A percentile compares a stretch with the other conserved stretches of the same genome.
phyloP scores from a whole-genome alignment of 2,888 invertebrate genomes.

The Chelonus formosanus region DNA sequence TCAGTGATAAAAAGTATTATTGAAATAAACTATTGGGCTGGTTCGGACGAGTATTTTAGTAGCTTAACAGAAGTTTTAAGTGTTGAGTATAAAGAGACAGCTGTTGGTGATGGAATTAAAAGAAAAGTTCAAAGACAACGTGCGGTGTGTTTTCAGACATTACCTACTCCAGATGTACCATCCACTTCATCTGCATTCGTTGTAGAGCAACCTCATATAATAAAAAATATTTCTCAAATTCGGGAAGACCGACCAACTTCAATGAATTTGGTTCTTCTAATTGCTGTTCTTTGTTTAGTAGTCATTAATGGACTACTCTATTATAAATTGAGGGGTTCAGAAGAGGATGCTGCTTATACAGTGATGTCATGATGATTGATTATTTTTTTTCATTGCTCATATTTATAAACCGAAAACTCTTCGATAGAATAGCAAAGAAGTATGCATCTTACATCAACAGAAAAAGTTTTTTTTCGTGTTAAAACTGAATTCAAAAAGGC shows the following conservation, averaged over 20 bases:
- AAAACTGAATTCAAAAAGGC: constrained; percentile 57
- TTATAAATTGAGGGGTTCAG: constrained; percentile 81
- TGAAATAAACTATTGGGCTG: constrained; percentile 88
- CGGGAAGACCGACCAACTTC: constrained; percentile 55
- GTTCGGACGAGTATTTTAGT: constrained; percentile 83
- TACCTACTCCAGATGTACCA: constrained; percentile 56
- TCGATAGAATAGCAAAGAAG: constrained; percentile 76
- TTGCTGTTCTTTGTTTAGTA: constrained; percentile 72
- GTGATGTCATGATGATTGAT: constrained; percentile 52
- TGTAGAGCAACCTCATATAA: constrained; percentile 50
- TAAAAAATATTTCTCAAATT: constrained; percentile 40
- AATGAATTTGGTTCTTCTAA: constrained; percentile 68
- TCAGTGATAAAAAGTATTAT: constrained; percentile 91
- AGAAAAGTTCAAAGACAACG: constrained; percentile 71
- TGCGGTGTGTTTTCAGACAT: constrained; percentile 46
- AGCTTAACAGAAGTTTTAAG: constrained; percentile 74
- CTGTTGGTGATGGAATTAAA: constrained; percentile 67
- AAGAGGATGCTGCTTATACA: constrained; percentile 68
- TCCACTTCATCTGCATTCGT: constrained; percentile 51
- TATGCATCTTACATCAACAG: constrained; percentile 69
- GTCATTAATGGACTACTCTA: constrained; percentile 82
- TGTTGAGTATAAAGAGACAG: constrained; percentile 72
- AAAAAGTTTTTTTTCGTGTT: constrained; percentile 68
- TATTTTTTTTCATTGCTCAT: constrained; percentile 7
- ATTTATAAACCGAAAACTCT: constrained; percentile 78